Evolutionary conservation across 2,113 vertebrate genomes (phyloP).

Genomic region (Cairina moschata): DNA sequence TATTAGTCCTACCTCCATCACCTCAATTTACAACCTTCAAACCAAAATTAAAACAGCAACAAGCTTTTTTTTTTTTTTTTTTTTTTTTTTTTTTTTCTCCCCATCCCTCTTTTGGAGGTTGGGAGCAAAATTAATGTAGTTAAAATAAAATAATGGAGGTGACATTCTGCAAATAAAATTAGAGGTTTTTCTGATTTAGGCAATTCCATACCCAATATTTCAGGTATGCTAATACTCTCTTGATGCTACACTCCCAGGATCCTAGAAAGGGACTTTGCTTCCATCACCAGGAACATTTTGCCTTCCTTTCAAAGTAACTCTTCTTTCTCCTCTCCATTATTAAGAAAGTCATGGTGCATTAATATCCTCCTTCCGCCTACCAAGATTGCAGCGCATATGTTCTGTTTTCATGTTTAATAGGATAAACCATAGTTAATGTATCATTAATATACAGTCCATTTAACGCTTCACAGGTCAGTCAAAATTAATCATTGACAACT

Average conservation of each 20-base stretch:
- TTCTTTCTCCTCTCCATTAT: neutral
- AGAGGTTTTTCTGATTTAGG: neutral
- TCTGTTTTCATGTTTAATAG: neutral
- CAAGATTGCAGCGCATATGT: neutral
- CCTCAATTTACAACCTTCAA: neutral
- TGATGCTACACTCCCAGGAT: neutral
- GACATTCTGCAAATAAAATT: neutral
- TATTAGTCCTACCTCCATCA: neutral
- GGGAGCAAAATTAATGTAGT: neutral
- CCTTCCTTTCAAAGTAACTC: neutral
- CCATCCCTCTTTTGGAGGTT: neutral
- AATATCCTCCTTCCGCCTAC: neutral
- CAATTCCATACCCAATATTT: neutral
- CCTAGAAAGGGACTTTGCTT: neutral
- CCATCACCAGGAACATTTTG: neutral
- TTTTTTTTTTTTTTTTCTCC: too few relatives aligned
- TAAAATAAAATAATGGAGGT: neutral
- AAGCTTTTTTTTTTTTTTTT: neutral
- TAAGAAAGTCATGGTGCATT: neutral
- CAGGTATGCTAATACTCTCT: neutral
- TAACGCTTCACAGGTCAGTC: neutral
- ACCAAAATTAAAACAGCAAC: neutral
- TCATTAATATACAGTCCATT: neutral
- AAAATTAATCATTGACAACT: neutral
- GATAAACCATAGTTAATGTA: neutral